Conservation (phyloP, 2,797 vertebrate species). For the Sebastiscus albofasciatus region DNA sequence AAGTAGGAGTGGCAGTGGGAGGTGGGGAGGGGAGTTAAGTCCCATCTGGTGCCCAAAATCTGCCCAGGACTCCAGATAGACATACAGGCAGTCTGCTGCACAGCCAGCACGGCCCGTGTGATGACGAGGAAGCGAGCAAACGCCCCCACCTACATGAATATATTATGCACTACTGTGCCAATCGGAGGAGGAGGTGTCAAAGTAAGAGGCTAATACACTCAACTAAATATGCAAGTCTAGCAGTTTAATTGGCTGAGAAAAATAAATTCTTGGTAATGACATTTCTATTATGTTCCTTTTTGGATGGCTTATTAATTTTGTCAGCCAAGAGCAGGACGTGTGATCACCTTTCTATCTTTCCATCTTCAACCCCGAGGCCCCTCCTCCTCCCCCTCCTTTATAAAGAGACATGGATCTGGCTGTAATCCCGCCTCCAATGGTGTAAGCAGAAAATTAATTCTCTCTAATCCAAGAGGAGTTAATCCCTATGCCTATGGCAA, state of each 20-base stretch:
- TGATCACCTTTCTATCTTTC: slow-evolving; percentile 56
- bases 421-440: slow-evolving; percentile 85
- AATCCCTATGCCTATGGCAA: slow-evolving; percentile 81
- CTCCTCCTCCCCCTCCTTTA: slow-evolving; percentile 48
- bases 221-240: neutral
- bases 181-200: slow-evolving; percentile 8
- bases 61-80: slow-evolving; percentile 67
- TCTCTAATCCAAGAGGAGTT: slow-evolving; percentile 85
- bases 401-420: slow-evolving; percentile 78
- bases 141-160: slow-evolving; percentile 7
- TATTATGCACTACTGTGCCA: slow-evolving; percentile 9
- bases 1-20: slow-evolving; percentile 53
- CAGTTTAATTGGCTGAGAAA: neutral
- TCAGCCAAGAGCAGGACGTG: slow-evolving; percentile 13
- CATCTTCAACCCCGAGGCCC: slow-evolving; percentile 56
- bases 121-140: slow-evolving; percentile 31
- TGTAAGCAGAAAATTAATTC: slow-evolving; percentile 88
- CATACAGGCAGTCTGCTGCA: slow-evolving; percentile 39
- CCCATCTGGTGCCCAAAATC: slow-evolving; percentile 80
- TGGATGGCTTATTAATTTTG: slow-evolving; percentile 4
- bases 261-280: neutral
- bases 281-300: slow-evolving; percentile 8
- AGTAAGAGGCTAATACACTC: neutral
- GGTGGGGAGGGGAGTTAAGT: slow-evolving; percentile 45
- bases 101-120: slow-evolving; percentile 20